phyloP scores from a whole-genome alignment of 2,797 vertebrate genomes.

The Hydrolagus colliei region DNA sequence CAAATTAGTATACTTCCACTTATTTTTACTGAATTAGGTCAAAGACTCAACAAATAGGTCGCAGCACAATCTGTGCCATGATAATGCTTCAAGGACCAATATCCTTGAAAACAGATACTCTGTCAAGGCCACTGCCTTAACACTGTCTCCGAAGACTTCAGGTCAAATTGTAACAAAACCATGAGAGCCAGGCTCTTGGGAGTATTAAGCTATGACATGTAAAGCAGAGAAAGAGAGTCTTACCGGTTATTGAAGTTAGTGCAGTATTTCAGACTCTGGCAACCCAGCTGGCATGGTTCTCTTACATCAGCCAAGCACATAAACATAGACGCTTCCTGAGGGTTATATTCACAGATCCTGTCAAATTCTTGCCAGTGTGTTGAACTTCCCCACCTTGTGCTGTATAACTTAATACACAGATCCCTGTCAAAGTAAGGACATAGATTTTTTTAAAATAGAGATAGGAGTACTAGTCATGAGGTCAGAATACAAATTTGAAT shows the following conservation, averaged over 20 bases:
- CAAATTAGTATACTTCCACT: neutral
- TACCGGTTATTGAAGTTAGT: slow-evolving; percentile 99
- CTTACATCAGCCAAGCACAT: slow-evolving; percentile 90
- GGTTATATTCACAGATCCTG: slow-evolving; percentile 88
- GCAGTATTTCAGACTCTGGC: slow-evolving; percentile 89
- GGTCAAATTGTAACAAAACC: neutral
- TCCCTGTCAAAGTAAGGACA: slow-evolving; percentile 57
- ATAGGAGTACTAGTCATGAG: neutral
- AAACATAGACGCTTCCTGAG: slow-evolving; percentile 83
- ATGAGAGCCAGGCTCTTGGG: neutral
- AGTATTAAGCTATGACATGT: slow-evolving; percentile 15
- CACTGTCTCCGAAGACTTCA: neutral
- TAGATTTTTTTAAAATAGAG: neutral
- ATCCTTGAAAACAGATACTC: neutral
- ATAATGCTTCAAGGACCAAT: neutral
- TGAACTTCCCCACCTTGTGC: slow-evolving; percentile 87
- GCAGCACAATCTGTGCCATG: neutral
- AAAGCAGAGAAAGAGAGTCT: slow-evolving; percentile 32
- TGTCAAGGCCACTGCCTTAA: neutral
- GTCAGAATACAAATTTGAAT: neutral
- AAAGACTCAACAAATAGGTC: neutral
- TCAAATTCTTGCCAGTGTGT: slow-evolving; percentile 97
- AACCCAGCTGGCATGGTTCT: slow-evolving; percentile 95
- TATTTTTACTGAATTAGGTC: no score
- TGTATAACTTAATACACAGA: slow-evolving; percentile 87